phyloP scores from a whole-genome alignment of 2,888 invertebrate genomes.

The Drosophila yooni region DNA sequence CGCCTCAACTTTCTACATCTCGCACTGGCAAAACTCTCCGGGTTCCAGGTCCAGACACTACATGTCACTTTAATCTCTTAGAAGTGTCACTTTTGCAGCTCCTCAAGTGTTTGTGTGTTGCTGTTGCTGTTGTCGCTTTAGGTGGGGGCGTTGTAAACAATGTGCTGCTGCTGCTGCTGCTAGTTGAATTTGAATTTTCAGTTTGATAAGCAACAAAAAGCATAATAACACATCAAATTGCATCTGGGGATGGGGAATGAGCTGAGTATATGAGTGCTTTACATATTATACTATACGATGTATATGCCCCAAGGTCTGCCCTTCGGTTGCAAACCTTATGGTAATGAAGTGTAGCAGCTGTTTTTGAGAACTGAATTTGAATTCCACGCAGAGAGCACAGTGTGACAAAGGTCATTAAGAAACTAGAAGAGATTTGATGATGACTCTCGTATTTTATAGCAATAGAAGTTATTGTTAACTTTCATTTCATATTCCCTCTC shows the following conservation, averaged over 20 bases:
- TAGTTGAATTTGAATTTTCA: conserved; percentile 79
- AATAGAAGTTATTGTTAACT: not conserved
- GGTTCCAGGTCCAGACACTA: conserved; percentile 60
- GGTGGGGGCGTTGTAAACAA: conserved; percentile 74
- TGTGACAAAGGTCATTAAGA: conserved; percentile 26
- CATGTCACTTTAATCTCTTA: conserved; percentile 78
- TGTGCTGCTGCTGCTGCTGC: conserved; percentile 58
- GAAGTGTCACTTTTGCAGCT: conserved; percentile 80
- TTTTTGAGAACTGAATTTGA: conserved; percentile 70
- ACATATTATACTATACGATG: conserved; percentile 9
- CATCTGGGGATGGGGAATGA: conserved; percentile 32
- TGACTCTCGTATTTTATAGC: not conserved
- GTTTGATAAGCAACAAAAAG: conserved; percentile 80
- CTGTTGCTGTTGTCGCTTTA: conserved; percentile 41
- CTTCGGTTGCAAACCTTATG: conserved; percentile 72
- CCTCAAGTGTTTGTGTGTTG: conserved; percentile 69
- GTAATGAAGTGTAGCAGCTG: conserved; percentile 80
- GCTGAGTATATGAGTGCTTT: conserved; percentile 41
- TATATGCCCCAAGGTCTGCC: conserved; percentile 47
- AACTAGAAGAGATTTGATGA: not conserved
- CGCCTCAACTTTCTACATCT: conserved; percentile 64
- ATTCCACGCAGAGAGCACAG: conserved; percentile 50
- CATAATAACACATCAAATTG: conserved; percentile 79
- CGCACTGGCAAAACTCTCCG: conserved; percentile 27
- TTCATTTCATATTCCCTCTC: not conserved